Base-by-base conservation (phyloP, 92 coral and sea anemone genomes). In the Parazoanthus swiftii region DNA sequence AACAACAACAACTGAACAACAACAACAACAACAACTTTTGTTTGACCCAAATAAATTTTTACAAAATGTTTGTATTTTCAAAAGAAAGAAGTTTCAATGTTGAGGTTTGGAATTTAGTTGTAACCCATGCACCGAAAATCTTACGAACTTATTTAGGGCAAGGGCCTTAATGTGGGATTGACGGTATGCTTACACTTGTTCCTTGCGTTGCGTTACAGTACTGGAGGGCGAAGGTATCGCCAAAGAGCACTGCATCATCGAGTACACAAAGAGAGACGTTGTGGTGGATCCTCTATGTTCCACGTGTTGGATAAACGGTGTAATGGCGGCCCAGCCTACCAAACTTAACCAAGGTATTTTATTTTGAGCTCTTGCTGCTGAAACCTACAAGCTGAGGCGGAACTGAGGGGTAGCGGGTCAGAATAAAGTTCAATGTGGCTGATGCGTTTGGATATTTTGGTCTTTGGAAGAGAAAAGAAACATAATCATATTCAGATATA, bases 191-290 rank as follows among this genome's bases (percentile, higher is more conserved):
- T 3, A 72, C n/a, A 72, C 8, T 26, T 72, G 18, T 29, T 15
- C 20, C 16, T 8, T 84, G 58, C 15, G 67, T 70, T 71, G 77
- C 25, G 73, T 80, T 9, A 80, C 81, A 96, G 99, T 96, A 35
- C 88, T 96, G 75, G 95, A 95, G 20, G 96, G 96, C 38, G 98
- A 96, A 79, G 96, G 93, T 21, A 90, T 96, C 29, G 92, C 93
- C 58, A 93, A 94, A 39, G 97, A 96, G 70, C 99, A 96, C 75
- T 96, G 99, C 70, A 79, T 95, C 0, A 85, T 96, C 79, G 96
- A 92, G 46, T 95, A 91, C 83, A 86, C 92, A 1, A 95, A 90
- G 89, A 93, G 94, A n/a, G 81, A 89, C 63, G 99, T 96, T 33
- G 81, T 94, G 25, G 85, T 96, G 16, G 94, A 90, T 20, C 98